A percentile compares a stretch with the other conserved stretches of the same genome.
Conservation (phyloP, 1,140 invertebrate species). For the Zaprionus inermis region DNA sequence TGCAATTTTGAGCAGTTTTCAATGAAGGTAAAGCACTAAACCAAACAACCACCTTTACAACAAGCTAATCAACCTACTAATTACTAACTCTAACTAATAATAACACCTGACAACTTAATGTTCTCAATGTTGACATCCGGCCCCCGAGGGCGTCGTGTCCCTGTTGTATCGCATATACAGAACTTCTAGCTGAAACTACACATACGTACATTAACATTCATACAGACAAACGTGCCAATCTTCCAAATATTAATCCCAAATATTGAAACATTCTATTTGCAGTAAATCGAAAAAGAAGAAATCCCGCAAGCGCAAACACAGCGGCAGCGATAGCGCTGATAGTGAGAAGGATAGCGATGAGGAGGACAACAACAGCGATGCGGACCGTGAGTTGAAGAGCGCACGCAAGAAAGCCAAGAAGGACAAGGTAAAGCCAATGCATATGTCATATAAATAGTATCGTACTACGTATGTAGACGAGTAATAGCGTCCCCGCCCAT, state of each 20-base stretch:
- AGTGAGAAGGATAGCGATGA: slow-evolving; percentile 80
- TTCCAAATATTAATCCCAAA: slow-evolving; percentile 11
- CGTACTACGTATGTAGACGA: neutral
- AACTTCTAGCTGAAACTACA: slow-evolving; percentile 3
- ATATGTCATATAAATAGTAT: neutral
- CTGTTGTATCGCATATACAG: neutral
- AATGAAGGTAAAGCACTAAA: slow-evolving; percentile 83
- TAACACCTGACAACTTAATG: neutral
- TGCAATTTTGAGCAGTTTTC: slow-evolving; percentile 84
- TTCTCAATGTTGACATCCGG: neutral
- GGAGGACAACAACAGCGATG: slow-evolving; percentile 84
- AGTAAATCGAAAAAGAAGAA: slow-evolving; percentile 86
- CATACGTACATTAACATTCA: neutral
- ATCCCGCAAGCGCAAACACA: slow-evolving; percentile 84
- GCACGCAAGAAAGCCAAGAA: slow-evolving; percentile 85
- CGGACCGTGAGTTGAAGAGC: slow-evolving; percentile 82
- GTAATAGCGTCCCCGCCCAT: neutral
- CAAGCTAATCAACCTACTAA: slow-evolving; percentile 21
- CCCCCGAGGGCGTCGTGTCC: slow-evolving; percentile 2
- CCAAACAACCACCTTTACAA: slow-evolving; percentile 53
- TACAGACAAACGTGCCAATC: neutral
- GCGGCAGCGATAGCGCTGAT: slow-evolving; percentile 80
- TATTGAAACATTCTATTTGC: slow-evolving; percentile 65
- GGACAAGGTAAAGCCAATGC: slow-evolving; percentile 85
- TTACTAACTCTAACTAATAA: slow-evolving; percentile 27